Base-by-base conservation (phyloP, 35 echinoderm and acorn worm genomes). In the Ophiothrix spiculata region DNA sequence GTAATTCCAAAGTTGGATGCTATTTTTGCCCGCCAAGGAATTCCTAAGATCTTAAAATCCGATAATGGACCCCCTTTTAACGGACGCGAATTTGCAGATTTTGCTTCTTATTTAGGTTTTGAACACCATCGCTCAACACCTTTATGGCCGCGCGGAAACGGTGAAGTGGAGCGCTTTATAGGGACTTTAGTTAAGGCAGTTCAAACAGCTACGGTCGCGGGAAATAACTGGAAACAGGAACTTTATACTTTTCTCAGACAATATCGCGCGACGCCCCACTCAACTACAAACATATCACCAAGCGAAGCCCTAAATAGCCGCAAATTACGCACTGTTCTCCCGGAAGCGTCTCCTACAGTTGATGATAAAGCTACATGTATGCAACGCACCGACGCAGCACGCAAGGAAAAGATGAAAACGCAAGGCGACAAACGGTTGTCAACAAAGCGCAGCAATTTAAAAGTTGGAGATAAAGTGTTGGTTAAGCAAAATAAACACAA, bases 231-330 rank as follows among this genome's bases (percentile, higher is more conserved):
- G 85, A 95, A 95, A 80, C 92, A 94, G 83, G 36, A 86, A 17
- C 29, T 94, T 23, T 83, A 39, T 19, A 36, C 23, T 41, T 90
- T 90, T 69, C 78, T 94, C 6, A 25, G 80, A 64, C 29, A 60
- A 54, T 90, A 90, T 38, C 76, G 92, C 80, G 78, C 87, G 36
- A 94, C 88, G 12, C 82, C 92, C 0, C 92, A 94, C 39, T 81
- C 80, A 31, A 86, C 76, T 0, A 82, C 92, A 77, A 33, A 35
- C 29, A 3, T 56, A 32, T 54, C 92, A 38, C 88, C 84, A 33
- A 76, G 42, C 32, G 39, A 89, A 87, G 38, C 39, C 2, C 36
- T 94, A 33, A 87, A 91, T 45, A 21, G 45, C 8, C 8, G 45
- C 8, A 54, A 54, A 21, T 21, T 54, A 21, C 45, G 45, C 8